Evolutionary conservation across 2,888 invertebrate genomes (phyloP), one percentile per base, ranked within the genome.

Genomic region (Sesamia inferens): DNA sequence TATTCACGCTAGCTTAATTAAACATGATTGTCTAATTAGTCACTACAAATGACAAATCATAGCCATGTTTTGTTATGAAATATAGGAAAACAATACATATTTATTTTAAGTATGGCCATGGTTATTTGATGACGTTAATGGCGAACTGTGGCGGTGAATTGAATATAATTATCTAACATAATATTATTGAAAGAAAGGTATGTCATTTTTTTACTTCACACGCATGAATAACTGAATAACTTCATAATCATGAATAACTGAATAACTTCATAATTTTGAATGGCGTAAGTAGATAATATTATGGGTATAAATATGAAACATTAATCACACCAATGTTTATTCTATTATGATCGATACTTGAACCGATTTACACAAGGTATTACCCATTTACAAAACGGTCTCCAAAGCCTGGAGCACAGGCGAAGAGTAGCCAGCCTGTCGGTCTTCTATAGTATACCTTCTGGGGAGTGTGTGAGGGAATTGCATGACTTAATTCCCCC

Each of bases 181-280:
- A 77, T 66, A 73, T 62, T 71, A 71, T 71, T 71, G 39, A 14
- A 59, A 64, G 19, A 11, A 47, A 54, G 16, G n/a, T 42, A 54
- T 54, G n/a, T n/a, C n/a, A n/a, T 42, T 62, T 57, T 51, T 39
- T 78, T 48, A 16, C 39, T 39, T n/a, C n/a, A 13, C 24, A 31
- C 11, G 11, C n/a, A 58, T 39, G 10, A 0, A 24, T 44, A 16
- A 19, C 16, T 16, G 31, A 39, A 54, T 0, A 55, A 13, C 13
- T 42, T n/a, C n/a, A n/a, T n/a, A n/a, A n/a, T n/a, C n/a, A 58
- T 39, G 10, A 0, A 24, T 44, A 16, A 19, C 16, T 16, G 31
- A 39, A 54, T 0, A 55, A 13, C 13, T 42, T n/a, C 13, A 44
- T 67, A 22, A 54, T 11, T 13, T 31, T 68, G 16, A 66, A 76